A percentile compares a stretch with the other conserved stretches of the same genome.
phyloP scores from a whole-genome alignment of 2,113 vertebrate species.

The Colinus virginianus region DNA sequence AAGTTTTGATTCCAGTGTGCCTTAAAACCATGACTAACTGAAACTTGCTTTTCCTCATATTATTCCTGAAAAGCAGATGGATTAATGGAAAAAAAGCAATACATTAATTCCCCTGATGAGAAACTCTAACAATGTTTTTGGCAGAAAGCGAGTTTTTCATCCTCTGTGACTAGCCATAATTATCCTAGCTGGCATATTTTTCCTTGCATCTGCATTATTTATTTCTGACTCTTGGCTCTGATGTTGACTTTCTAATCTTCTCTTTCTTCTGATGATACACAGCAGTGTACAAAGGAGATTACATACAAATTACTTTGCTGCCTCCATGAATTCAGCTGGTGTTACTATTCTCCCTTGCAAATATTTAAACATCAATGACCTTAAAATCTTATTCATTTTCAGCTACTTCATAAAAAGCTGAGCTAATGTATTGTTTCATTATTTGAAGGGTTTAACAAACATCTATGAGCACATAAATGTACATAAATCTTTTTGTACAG shows the following conservation, averaged over 20 bases:
- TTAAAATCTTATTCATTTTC: background rate
- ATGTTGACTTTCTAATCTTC: constrained; percentile 3
- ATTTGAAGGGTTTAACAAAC: background rate
- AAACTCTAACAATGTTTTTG: background rate
- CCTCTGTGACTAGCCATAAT: background rate
- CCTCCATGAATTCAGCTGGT: background rate
- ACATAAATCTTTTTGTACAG: background rate
- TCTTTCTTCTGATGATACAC: constrained; percentile 19
- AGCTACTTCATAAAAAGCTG: background rate
- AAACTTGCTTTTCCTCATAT: background rate
- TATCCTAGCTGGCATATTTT: constrained; percentile 12
- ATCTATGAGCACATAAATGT: background rate
- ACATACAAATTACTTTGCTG: background rate
- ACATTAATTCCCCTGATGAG: background rate
- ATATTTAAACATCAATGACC: background rate
- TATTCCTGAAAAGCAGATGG: background rate
- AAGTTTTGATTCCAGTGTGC: background rate
- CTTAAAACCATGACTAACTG: background rate
- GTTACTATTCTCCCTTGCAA: background rate
- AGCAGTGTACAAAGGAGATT: background rate
- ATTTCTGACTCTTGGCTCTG: constrained; percentile 17
- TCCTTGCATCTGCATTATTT: constrained; percentile 13
- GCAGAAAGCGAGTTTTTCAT: background rate
- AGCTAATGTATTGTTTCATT: background rate
- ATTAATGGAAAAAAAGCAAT: background rate